Evolutionary conservation across 2,888 invertebrate genomes (phyloP).

Genomic region (Aphrophora alni): DNA sequence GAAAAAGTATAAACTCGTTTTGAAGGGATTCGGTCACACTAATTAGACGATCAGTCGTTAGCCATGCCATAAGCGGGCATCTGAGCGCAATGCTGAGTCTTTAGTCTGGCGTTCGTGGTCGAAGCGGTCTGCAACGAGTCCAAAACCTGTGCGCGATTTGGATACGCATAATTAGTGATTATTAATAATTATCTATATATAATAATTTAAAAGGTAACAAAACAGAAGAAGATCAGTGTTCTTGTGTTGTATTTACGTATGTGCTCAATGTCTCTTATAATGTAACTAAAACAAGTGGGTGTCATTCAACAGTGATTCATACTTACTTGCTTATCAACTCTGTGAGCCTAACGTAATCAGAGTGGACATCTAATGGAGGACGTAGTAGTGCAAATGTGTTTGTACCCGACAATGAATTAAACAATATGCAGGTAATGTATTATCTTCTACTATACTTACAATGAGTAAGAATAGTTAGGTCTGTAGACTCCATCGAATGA

Average conservation of each 20-base stretch:
- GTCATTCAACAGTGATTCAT: neutral
- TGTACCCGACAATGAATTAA: neutral
- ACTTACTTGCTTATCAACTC: neutral
- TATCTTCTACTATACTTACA: neutral
- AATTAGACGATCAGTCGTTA: slow-evolving; percentile 47
- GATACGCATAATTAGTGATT: neutral
- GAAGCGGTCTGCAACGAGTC: neutral
- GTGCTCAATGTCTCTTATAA: no score
- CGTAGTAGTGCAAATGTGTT: neutral
- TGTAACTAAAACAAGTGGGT: neutral
- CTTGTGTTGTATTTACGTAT: no score
- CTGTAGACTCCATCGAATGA: neutral
- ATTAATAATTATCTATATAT: no score
- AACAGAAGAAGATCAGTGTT: no score
- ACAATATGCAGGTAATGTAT: neutral
- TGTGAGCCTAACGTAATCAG: neutral
- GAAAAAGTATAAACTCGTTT: slow-evolving; percentile 47
- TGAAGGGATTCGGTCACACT: slow-evolving; percentile 47
- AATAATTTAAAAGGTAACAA: no score
- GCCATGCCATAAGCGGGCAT: slow-evolving; percentile 47
- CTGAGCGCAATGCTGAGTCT: slow-evolving; percentile 34
- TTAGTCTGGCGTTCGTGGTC: slow-evolving; percentile 36
- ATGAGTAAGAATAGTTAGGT: neutral
- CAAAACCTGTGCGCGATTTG: neutral
- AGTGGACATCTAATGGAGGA: neutral